Conservation (phyloP, 2,113 vertebrate genomes). For the Phodopus roborovskii region DNA sequence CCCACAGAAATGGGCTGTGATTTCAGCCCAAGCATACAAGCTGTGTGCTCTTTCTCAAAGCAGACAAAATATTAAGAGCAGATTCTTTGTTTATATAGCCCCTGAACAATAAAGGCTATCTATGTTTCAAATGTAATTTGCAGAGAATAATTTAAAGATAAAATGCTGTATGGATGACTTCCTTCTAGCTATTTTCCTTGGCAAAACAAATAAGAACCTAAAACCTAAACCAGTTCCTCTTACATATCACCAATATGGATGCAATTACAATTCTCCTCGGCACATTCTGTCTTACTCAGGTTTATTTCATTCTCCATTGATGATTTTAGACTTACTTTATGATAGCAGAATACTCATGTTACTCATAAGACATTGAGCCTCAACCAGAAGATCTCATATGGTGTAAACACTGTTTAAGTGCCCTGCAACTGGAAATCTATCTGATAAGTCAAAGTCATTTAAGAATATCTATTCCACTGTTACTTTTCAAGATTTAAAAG, state of each 20-base stretch:
- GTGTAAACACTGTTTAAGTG: background rate
- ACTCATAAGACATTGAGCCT: background rate
- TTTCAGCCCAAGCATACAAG: background rate
- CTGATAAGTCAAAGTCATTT: background rate
- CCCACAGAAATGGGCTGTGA: background rate
- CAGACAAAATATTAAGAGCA: background rate
- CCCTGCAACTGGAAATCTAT: background rate
- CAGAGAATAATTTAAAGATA: background rate
- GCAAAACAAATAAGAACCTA: background rate
- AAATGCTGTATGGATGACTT: background rate
- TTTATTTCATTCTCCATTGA: background rate
- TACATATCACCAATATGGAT: background rate
- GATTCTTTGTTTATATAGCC: background rate
- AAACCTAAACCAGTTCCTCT: background rate
- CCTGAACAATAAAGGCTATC: background rate
- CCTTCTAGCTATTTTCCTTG: background rate
- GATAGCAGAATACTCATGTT: background rate
- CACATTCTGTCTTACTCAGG: background rate
- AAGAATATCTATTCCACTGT: background rate
- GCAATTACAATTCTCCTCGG: background rate
- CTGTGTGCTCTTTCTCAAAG: background rate
- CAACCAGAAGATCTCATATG: no score
- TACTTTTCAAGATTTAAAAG: conserved; percentile 26
- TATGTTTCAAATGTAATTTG: background rate
- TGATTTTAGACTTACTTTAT: background rate